A percentile compares a stretch with the other conserved stretches of the same genome.
Evolutionary conservation across 92 coral and sea anemone genomes (phyloP).

Genomic region (Palythoa grandis): DNA sequence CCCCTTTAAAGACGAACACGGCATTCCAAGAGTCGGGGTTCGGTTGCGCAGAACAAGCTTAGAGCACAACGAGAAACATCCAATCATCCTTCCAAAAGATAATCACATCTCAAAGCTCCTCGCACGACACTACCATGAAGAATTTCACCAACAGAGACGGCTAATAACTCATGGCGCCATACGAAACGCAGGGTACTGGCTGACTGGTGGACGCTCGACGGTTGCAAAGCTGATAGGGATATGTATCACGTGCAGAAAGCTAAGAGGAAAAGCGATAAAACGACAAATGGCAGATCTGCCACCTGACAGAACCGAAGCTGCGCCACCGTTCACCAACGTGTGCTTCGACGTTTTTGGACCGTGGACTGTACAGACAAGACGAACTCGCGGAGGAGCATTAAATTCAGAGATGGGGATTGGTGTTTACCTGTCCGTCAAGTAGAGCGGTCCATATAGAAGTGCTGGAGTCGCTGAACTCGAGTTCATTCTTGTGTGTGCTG

Average conservation of each 20-base stretch:
- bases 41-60: slow-evolving; percentile 10
- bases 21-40: slow-evolving; percentile 38
- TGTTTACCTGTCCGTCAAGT: background rate
- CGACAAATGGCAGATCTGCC: background rate
- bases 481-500: background rate
- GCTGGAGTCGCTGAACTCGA: background rate
- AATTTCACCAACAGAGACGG: no score
- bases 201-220: background rate
- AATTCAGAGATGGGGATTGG: background rate
- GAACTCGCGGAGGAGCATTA: background rate
- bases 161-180: background rate
- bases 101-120: background rate
- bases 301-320: background rate
- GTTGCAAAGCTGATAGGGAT: background rate
- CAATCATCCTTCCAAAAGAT: background rate
- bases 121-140: background rate
- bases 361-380: background rate
- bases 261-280: background rate
- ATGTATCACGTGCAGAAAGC: background rate
- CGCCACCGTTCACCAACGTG: background rate
- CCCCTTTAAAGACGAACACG: slow-evolving; percentile 26
- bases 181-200: background rate
- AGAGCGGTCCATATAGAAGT: background rate
- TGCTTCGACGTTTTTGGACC: background rate
- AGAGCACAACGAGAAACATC: background rate